Base-by-base conservation (phyloP, 2,888 invertebrate genomes). In the Camptogramma bilineatum region DNA sequence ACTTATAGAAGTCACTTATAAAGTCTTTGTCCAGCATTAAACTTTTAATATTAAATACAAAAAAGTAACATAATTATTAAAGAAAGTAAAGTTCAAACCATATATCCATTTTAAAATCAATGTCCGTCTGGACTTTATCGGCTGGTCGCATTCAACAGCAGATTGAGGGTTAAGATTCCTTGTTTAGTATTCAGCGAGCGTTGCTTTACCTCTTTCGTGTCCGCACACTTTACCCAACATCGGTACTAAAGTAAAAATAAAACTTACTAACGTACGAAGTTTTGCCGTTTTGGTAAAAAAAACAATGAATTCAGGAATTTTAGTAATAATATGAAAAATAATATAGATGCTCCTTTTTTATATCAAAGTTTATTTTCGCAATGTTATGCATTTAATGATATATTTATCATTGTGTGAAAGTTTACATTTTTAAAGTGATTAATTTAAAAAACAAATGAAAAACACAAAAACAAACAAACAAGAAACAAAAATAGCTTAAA, bases 121-220 rank as follows among this genome's bases (percentile, higher is more conserved):
- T 88, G 88, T 84, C 84, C 85, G 79, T 80, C 80, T 78, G 78
- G 72, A 73, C 73, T 77, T 83, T 82, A 84, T 84, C 82, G 84
- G 77, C 73, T 78, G 72, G 75, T 79, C 78, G 57, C 66, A 70
- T 85, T 83, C 83, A 82, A 77, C 79, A 77, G 76, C 85, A 86
- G 89, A 89, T 89, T 87, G 87, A 82, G 85, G 88, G 86, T 82
- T 84, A 86, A 85, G 87, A 88, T 86, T 87, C 72, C 71, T 84
- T 85, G 84, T 82, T 91, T 90, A 85, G 86, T 89, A 90, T 91
- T 85, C 90, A 81, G 77, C 64, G 64, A 64, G 76, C 77, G 83
- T 64, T 44, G 77, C n/a, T n/a, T 76, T 74, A 72, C 79, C 77
- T 17, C 75, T 70, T 73, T 69, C 68, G 61, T 73, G 73, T 78